A percentile compares a stretch with the other conserved stretches of the same genome.
Evolutionary conservation across 1,140 invertebrate species (phyloP).

Genomic region (Drosophila tsacasi): DNA sequence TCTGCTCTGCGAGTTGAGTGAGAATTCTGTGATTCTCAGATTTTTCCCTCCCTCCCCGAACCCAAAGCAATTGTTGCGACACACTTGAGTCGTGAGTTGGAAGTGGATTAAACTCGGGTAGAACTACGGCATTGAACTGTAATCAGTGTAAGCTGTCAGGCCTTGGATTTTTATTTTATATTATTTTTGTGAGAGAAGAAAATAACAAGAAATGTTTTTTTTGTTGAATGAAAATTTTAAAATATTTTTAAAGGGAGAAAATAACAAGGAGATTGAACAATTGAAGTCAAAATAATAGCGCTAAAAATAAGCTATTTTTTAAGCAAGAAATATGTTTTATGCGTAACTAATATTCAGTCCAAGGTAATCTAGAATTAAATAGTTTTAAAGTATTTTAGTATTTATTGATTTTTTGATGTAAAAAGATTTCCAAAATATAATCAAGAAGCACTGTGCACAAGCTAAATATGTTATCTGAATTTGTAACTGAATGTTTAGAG

Average conservation of each 20-base stretch:
- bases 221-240: constrained; percentile 23
- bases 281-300: background rate
- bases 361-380: no score
- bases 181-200: background rate
- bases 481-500: no score
- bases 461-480: no score
- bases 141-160: constrained; percentile 68
- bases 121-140: constrained; percentile 57
- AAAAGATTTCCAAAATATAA: no score
- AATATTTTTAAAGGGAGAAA: constrained; percentile 22
- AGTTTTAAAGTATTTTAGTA: no score
- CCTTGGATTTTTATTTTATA: background rate
- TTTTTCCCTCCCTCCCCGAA: background rate
- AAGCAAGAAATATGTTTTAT: background rate
- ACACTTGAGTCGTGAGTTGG: constrained; percentile 60
- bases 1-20: constrained; percentile 45
- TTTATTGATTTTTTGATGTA: no score
- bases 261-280: background rate
- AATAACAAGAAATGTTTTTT: constrained; percentile 1
- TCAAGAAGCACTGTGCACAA: no score
- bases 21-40: constrained; percentile 41
- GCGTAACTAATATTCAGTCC: no score
- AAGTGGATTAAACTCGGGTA: constrained; percentile 60
- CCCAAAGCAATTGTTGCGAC: constrained; percentile 67
- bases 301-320: background rate